Conservation (phyloP, 1,140 invertebrate genomes). For the Danaus plexippus region DNA sequence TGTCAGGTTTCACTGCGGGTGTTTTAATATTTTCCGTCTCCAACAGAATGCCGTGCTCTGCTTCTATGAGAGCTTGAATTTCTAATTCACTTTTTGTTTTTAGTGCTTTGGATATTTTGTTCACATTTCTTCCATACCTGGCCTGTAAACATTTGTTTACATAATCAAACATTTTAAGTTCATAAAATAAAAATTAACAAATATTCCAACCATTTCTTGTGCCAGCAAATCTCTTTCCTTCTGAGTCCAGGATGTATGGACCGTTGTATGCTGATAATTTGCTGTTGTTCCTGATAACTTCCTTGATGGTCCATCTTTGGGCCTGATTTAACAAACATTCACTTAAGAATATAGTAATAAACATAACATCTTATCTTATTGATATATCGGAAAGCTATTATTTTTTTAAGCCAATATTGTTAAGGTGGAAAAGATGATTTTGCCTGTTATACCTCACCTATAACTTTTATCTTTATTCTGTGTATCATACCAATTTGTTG, state of each 20-base stretch:
- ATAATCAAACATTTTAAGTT: not conserved
- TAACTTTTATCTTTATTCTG: conserved; percentile 31
- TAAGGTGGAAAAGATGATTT: not conserved
- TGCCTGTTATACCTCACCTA: conserved; percentile 31
- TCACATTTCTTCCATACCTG: conserved; percentile 76
- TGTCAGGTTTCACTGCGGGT: conserved; percentile 32
- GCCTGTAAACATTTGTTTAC: conserved; percentile 53
- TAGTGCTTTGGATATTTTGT: conserved; percentile 75
- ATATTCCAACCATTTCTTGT: conserved; percentile 71
- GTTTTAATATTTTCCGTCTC: conserved; percentile 40
- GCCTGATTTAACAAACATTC: conserved; percentile 26
- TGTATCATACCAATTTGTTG: conserved; percentile 66
- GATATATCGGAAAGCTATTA: not conserved
- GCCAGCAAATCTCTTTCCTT: conserved; percentile 74
- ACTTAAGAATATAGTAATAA: no score
- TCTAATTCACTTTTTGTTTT: conserved; percentile 76
- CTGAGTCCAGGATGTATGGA: conserved; percentile 63
- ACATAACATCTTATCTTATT: not conserved
- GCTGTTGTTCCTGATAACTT: conserved; percentile 40
- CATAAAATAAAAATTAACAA: not conserved
- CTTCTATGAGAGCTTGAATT: conserved; percentile 70
- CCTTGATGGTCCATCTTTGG: conserved; percentile 36
- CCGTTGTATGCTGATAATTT: conserved; percentile 21
- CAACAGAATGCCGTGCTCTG: conserved; percentile 58
- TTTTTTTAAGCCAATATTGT: not conserved